Conservation (phyloP, 2,797 vertebrate species). For the Nasua narica region DNA sequence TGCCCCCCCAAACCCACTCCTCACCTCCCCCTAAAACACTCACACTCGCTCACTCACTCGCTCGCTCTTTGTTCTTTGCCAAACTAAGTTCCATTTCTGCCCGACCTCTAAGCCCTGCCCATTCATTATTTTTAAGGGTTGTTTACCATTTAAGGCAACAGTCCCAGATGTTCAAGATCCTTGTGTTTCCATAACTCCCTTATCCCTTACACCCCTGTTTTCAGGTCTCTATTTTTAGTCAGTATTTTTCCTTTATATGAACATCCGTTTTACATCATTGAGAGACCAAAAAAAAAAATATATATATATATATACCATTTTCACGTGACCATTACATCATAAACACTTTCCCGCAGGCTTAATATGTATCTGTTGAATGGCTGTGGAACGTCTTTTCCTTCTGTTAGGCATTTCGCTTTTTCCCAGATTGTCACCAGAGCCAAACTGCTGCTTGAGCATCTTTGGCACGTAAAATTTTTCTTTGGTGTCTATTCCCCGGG, state of each 20-base stretch:
- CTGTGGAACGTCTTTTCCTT: neutral
- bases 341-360: neutral
- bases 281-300: neutral
- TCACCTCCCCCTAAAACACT: neutral
- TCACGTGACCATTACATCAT: neutral
- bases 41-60: too few species aligned
- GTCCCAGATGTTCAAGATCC: neutral
- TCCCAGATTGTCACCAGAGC: neutral
- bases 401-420: neutral
- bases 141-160: neutral
- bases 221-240: neutral
- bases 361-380: fast-evolving
- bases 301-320: too few species aligned
- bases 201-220: neutral
- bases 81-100: neutral
- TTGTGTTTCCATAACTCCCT: neutral
- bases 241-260: neutral
- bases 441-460: neutral
- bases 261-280: neutral
- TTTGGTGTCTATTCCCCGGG: neutral
- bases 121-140: neutral
- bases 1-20: neutral
- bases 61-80: neutral
- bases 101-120: neutral
- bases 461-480: neutral